Evolutionary conservation across 2,113 vertebrate species (phyloP).

Genomic region (Crotalus viridis): DNA sequence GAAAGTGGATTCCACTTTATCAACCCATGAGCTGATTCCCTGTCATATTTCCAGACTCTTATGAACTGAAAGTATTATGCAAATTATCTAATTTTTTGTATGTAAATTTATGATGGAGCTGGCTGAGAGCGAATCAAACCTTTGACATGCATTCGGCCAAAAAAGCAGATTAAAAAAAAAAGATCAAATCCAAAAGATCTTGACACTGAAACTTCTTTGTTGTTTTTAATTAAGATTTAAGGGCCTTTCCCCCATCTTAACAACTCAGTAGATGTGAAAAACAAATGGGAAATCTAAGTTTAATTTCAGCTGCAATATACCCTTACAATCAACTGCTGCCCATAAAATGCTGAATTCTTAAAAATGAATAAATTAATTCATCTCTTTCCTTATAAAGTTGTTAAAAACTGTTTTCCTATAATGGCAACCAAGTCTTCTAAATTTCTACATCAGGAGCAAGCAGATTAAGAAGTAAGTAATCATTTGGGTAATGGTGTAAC

Average conservation of each 20-base stretch:
- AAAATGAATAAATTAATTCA: background rate
- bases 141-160: background rate
- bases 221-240: background rate
- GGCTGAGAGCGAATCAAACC: background rate
- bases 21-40: background rate
- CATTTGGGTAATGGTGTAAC: background rate
- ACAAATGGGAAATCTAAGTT: background rate
- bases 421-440: background rate
- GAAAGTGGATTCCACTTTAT: background rate
- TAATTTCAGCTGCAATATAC: background rate
- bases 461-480: background rate
- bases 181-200: background rate
- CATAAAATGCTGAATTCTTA: background rate
- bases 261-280: background rate
- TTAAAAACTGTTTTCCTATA: background rate
- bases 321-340: background rate
- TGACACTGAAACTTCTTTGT: background rate
- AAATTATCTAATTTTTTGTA: background rate
- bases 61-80: background rate
- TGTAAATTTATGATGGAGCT: slow-evolving; percentile 2
- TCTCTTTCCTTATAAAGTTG: background rate
- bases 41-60: background rate
- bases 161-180: background rate
- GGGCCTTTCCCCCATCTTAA: background rate
- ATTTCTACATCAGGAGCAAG: background rate